Base-by-base conservation (phyloP, 2,113 vertebrate species). In the Herpailurus yagouaroundi region DNA sequence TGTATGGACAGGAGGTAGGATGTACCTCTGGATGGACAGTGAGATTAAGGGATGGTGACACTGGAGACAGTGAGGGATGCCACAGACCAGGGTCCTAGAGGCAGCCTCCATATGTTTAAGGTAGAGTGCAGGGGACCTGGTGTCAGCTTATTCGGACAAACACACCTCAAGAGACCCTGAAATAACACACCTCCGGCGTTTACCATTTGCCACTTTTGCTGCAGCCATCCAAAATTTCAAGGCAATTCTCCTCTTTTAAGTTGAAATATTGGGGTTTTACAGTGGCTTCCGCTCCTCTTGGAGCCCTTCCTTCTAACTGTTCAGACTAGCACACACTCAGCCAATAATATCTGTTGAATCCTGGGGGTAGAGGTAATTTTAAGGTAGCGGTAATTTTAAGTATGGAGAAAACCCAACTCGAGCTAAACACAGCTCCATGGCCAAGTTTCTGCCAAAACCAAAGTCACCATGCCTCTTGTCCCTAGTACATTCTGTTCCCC, bases 121-220 rank as follows among this genome's bases (percentile, higher is more conserved):
- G n/a, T 19, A 7, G 48, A 41, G 52, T 0, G 0, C 16, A 27
- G 14, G 1, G 18, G 27, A 29, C 14, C 23, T 15, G 1, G 25
- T 0, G 69, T 23, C 27, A 57, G 21, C 21, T 50, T 14, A 25
- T 0, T 0, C 15, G n/a, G 21, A 63, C 33, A 18, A n/a, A 38
- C 1, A 29, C 0, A 4, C 33, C 7, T 69, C 31, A 8, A 38
- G 76, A 81, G 19, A 15, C 18, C 69, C 76, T 12, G 48, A 68
- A 85, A 63, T 7, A 52, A 13, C 3, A 23, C 2, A 4, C 27
- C 11, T 15, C n/a, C 14, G 6, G n/a, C 19, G 27, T 7, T 66
- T 6, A 18, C 1, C 15, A 41, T 15, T 14, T 38, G 33, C 41
- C 25, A 36, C 33, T 31, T 60, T n/a, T 41, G 76, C 29, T 52